Percentiles rank a stretch among this genome's conserved stretches.
Conservation (phyloP, 2,797 vertebrate genomes). For the Pteronotus mesoamericanus region DNA sequence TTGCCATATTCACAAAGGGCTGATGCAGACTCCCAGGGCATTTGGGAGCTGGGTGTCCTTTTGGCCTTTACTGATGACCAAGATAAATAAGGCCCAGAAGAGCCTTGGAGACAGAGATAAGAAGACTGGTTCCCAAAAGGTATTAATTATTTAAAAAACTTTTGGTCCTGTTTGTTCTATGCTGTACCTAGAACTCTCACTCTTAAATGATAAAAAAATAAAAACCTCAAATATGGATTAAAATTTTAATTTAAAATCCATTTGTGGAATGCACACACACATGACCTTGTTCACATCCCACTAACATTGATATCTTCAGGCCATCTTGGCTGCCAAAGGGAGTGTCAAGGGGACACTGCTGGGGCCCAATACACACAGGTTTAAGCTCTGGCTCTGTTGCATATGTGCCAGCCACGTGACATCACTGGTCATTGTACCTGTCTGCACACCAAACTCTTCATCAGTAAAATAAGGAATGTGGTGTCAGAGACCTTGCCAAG, state of each 20-base stretch:
- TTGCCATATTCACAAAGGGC: neutral
- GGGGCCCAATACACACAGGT: neutral
- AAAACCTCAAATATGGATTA: neutral
- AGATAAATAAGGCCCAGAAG: neutral
- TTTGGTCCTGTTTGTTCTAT: neutral
- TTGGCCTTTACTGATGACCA: neutral
- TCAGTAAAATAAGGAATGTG: neutral
- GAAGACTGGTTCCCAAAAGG: neutral
- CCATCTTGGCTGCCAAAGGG: neutral
- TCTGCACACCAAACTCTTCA: neutral
- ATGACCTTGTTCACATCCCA: neutral
- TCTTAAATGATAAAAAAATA: neutral
- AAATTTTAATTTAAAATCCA: neutral
- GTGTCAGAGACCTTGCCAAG: neutral
- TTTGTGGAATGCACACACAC: neutral
- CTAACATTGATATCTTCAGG: neutral
- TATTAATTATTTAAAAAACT: neutral
- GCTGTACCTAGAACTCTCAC: neutral
- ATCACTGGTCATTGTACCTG: neutral
- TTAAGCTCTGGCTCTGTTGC: neutral
- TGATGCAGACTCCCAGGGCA: neutral
- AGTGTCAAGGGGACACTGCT: neutral
- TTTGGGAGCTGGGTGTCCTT: neutral
- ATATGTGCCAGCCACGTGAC: too few species aligned
- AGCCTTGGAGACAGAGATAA: neutral